Conservation (phyloP, 2,888 invertebrate species). For the Phortica magna region DNA sequence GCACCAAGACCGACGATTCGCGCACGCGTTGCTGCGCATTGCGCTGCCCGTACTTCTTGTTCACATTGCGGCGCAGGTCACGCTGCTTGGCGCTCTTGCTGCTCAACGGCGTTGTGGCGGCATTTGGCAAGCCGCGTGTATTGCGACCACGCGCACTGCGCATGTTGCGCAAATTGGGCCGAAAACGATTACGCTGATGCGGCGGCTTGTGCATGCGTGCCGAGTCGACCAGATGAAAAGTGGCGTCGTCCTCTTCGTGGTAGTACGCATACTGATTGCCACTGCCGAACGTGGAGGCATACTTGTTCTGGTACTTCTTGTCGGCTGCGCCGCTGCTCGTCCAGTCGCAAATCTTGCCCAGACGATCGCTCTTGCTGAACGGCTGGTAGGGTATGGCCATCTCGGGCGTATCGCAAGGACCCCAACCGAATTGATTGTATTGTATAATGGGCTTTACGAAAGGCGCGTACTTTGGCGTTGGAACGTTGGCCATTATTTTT, state of each 20-base stretch:
- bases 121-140: background rate
- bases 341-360: conserved; percentile 99
- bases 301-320: conserved; percentile 95
- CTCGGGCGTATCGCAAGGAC: conserved; percentile 95
- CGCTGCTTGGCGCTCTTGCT: conserved; percentile 89
- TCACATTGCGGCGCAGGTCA: conserved; percentile 85
- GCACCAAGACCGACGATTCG: conserved; percentile 97
- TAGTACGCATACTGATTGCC: conserved; percentile 98
- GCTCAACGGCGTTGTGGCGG: conserved; percentile 80
- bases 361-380: conserved; percentile 98
- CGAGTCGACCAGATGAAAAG: conserved; percentile 98
- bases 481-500: background rate
- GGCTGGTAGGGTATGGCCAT: conserved; percentile 92
- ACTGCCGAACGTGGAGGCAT: conserved; percentile 94
- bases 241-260: conserved; percentile 99
- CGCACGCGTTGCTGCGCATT: conserved; percentile 94
- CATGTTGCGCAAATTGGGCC: conserved; percentile 86
- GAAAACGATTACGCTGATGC: conserved; percentile 94
- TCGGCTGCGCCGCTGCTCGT: conserved; percentile 95
- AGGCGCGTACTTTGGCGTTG: conserved; percentile 55
- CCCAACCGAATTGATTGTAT: conserved; percentile 88
- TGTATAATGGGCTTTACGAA: conserved; percentile 75
- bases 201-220: conserved; percentile 92
- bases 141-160: background rate
- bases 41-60: conserved; percentile 86